Base-by-base conservation (phyloP, 1,140 invertebrate species). In the Periplaneta americana region DNA sequence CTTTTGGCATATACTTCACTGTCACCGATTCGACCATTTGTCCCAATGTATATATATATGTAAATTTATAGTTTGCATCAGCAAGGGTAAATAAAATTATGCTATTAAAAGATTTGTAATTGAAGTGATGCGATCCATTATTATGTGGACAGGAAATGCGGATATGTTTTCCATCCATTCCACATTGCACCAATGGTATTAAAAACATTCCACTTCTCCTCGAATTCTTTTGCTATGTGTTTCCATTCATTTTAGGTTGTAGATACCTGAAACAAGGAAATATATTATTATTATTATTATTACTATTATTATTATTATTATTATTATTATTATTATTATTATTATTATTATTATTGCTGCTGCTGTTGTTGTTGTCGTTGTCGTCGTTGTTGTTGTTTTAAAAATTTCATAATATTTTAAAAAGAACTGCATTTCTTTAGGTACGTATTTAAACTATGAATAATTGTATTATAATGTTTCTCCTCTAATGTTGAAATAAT, bases 41-140 rank as follows among this genome's bases (percentile, higher is more conserved):
- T 75, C 34, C 86, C 86, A n/a, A 87, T 82, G 77, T n/a, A n/a
- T 86, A 84, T 36, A 86, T 74, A 33, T 83, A 82, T 22, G 82
- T 37, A 81, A 87, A 87, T 75, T 83, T 83, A 75, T 85, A 87
- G 66, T 87, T 80, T 17, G 83, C 83, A 82, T 87, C 86, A 17
- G 83, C 85, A 9, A 86, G 32, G 10, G 84, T 86, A 28, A 86
- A 82, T n/a, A 88, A 80, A 18, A 88, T 84, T 1, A 86, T 82
- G 34, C 84, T 85, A 57, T 84, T 86, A 57, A 82, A 86, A 3
- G 82, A 39, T 74, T 88, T 88, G 39, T 87, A 86, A 79, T 88
- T 88, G 35, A 83, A 85, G 82, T 82, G 88, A 15, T 80, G 57
- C 9, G 83, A 81, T 31, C 87, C 85, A 74, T 83, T 82, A 28